Evolutionary conservation across 2,888 invertebrate genomes (phyloP), one percentile per base, ranked within the genome.

Genomic region (Thereva nobilitata): DNA sequence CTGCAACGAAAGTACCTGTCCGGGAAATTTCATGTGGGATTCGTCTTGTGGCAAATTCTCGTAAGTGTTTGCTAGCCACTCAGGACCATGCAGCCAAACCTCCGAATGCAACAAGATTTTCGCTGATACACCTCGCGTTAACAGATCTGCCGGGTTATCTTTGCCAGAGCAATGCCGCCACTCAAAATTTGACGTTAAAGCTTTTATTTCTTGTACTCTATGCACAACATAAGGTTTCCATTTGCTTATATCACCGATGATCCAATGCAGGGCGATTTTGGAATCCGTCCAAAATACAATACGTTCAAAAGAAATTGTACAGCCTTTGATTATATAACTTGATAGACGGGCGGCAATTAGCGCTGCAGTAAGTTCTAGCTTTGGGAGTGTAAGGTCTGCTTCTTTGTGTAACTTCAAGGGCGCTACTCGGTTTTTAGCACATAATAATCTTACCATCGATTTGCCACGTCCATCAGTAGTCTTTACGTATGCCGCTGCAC

Each of bases 191-290:
- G 52, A 44, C 10, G 59, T 54, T 23, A 55, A 53, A 35, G 35
- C 64, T 5, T 56, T 59, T 41, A 67, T 68, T 59, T 68, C 67
- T n/a, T 66, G 50, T 4, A 68, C 66, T 57, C 63, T 55, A 47
- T 35, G 49, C 4, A 6, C 23, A 23, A 66, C 66, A 40, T 67
- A 69, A 12, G 67, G 65, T 35, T 69, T 69, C 67, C 67, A 69
- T 50, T 23, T 49, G 9, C 64, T 55, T 38, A 64, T 4, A 7
- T 64, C 40, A 38, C 67, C 67, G 12, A 53, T 41, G 6, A 67
- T 67, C 69, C 64, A 69, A 34, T 59, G 47, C 0, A 65, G 47
- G 1, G 64, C 38, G 7, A 67, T 69, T 35, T 67, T 67, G 0
- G 67, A 69, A 9, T 69, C 55, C n/a, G 67, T 57, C 54, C 53